Base-by-base conservation (phyloP, 2,888 invertebrate species). In the Acrobasis consociella region DNA sequence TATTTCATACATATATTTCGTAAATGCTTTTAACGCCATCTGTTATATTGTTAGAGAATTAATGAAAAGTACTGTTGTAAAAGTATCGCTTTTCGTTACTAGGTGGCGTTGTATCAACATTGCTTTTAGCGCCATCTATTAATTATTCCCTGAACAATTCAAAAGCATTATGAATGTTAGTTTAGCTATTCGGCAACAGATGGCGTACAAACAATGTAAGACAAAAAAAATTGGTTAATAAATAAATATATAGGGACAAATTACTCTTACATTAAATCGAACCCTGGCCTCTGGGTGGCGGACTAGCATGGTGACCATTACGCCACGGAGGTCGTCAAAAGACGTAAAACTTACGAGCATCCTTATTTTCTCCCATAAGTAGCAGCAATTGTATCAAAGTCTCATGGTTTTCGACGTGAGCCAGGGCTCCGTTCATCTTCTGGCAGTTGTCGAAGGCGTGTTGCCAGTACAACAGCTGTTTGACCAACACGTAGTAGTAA, bases 351-450 rank as follows among this genome's bases (percentile, higher is more conserved):
- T 83, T 58, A 91, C 92, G 88, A 69, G 84, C 78, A 0, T 91
- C 84, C 64, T 82, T 86, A 74, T 87, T 87, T 67, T 91, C 92
- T 0, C 89, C 91, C 92, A 92, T 92, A 0, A 86, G 70, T 1
- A 91, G 66, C 22, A 92, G 62, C 16, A 92, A 64, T 53, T 91
- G 87, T 11, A 86, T 74, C 17, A 91, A 59, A 1, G 86, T 69
- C 8, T 91, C 89, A 1, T 75, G 75, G 51, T 65, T 87, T 1
- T 89, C 89, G 2, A 90, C 60, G 10, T 68, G 74, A 0, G 91
- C 91, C 1, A 93, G 78, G 0, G 81, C 75, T 0, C 91, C 92
- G 62, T 91, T 91, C 79, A 91, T 76, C 62, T 80, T 81, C 38
- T 70, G 64, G 60, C 92, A 92, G 70, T 91, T 90, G n/a, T 90